Percentiles rank a stretch among this genome's conserved stretches.
These are phyloP conservation scores for Holacanthus passer DNA, from an alignment of 2,113 vertebrate genomes.

Conservation along the genomic window DNA sequence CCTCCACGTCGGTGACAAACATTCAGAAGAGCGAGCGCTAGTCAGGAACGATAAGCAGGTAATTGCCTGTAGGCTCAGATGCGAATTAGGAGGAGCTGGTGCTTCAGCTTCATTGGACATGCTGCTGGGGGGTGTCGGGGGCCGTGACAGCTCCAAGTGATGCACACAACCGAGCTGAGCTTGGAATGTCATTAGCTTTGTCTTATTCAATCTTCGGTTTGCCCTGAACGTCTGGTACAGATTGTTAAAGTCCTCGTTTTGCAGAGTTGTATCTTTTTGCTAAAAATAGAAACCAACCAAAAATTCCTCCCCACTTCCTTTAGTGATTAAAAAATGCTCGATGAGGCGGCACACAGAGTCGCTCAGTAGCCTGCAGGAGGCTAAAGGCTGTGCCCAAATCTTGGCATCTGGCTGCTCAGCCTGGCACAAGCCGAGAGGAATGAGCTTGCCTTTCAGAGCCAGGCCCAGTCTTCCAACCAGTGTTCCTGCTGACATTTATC, in stretches of 20 bases:
- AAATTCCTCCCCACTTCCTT: neutral
- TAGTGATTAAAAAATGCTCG: constrained; percentile 4
- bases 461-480: constrained; percentile 23
- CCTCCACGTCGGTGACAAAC: constrained; percentile 66
- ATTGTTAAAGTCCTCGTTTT: neutral
- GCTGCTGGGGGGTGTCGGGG: constrained; percentile 43
- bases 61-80: constrained; percentile 74
- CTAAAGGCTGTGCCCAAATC: constrained; percentile 39
- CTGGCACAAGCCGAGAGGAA: constrained; percentile 41
- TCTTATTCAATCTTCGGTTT: constrained; percentile 54
- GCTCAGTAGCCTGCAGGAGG: constrained; percentile 37
- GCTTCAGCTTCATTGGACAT: constrained; percentile 50
- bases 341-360: constrained; percentile 37
- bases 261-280: neutral
- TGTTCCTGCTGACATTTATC: constrained; percentile 70
- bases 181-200: constrained; percentile 40
- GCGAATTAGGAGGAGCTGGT: constrained; percentile 64
- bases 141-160: constrained; percentile 46
- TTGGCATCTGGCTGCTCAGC: constrained; percentile 47
- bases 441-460: constrained; percentile 41
- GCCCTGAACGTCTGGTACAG: neutral
- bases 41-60: constrained; percentile 75
- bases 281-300: constrained; percentile 7
- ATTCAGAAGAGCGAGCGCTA: constrained; percentile 56
- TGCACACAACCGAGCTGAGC: constrained; percentile 17